Percentiles rank a stretch among this genome's conserved stretches.
These are phyloP conservation scores for Ceyx erithaca DNA, from an alignment of 2,797 vertebrate genomes.

Conservation along the genomic window DNA sequence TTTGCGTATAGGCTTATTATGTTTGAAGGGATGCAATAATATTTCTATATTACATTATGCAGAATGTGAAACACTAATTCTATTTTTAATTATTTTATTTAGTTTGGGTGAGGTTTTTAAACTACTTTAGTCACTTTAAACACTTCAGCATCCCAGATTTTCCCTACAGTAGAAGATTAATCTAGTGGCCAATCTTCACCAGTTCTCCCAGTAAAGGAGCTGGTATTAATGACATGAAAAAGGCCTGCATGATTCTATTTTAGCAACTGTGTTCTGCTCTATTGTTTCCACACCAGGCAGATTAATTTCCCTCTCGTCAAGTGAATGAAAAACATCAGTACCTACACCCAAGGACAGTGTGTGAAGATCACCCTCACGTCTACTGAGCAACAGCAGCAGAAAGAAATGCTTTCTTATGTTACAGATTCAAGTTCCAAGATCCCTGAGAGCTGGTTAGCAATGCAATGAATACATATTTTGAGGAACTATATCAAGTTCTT, in stretches of 20 bases:
- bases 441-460: not conserved
- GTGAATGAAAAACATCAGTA: not conserved
- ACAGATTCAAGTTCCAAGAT: not conserved
- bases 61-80: constrained; percentile 1
- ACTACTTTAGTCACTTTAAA: not conserved
- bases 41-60: constrained; percentile 22
- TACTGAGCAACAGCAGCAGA: not conserved
- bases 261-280: not conserved
- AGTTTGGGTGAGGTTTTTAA: not conserved
- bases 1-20: constrained; percentile 13
- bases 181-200: not conserved
- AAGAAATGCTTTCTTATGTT: not conserved
- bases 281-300: not conserved
- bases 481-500: not conserved
- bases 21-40: not conserved
- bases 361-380: not conserved
- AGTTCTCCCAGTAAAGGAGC: not conserved
- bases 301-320: not conserved
- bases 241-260: not conserved
- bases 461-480: not conserved
- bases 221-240: not conserved
- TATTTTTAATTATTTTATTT: constrained; percentile 44
- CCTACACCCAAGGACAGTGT: not conserved
- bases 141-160: not conserved
- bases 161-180: not conserved